Conservation (phyloP, 64 coral and sea anemone genomes). For the Pocillopora damicornis region DNA sequence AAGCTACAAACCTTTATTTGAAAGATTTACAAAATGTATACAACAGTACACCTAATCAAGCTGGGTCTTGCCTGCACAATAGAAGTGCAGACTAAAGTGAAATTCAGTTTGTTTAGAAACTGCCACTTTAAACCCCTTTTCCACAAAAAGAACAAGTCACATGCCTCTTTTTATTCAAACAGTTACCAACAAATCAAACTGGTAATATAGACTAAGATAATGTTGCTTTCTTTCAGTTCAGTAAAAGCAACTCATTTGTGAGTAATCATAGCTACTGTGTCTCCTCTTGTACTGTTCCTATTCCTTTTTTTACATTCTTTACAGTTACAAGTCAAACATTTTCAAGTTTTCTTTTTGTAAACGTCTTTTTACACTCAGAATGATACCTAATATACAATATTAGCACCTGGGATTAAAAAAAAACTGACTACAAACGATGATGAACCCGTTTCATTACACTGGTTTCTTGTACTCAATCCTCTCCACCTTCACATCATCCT, state of each 20-base stretch:
- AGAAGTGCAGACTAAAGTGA: too few relatives aligned
- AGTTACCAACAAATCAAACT: too few relatives aligned
- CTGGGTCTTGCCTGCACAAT: too few relatives aligned
- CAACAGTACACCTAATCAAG: too few relatives aligned
- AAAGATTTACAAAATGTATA: too few relatives aligned
- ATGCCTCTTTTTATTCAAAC: too few relatives aligned
- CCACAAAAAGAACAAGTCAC: too few relatives aligned
- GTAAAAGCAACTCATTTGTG: neutral
- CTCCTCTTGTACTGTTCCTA: neutral
- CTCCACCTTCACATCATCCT: constrained; percentile 98
- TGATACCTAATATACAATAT: neutral
- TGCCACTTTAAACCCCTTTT: too few relatives aligned
- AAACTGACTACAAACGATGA: constrained; percentile 5
- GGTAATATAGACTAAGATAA: neutral
- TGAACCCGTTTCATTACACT: constrained; percentile 15
- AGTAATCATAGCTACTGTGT: neutral
- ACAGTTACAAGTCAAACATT: neutral
- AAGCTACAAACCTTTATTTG: too few relatives aligned
- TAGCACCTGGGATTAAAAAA: neutral
- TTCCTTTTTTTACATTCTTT: neutral
- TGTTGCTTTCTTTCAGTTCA: neutral
- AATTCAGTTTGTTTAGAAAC: too few relatives aligned
- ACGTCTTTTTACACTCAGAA: neutral
- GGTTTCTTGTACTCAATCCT: constrained; percentile 99
- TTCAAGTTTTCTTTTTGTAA: neutral